Evolutionary conservation across 1,140 invertebrate species (phyloP), one percentile per base, ranked within the genome.

Genomic region (Drosophila punjabiensis): DNA sequence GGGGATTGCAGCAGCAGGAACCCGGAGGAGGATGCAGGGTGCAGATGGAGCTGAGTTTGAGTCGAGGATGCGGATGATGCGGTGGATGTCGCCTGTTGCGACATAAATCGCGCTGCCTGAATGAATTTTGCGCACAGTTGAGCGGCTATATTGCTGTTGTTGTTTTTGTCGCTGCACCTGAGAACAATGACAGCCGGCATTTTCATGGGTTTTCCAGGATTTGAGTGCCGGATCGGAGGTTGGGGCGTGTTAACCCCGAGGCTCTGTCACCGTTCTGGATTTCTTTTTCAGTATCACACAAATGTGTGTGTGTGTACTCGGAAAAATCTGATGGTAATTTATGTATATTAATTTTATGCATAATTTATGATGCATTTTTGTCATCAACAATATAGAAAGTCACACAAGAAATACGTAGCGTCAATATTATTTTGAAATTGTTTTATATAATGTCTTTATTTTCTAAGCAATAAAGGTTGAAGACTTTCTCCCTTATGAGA

Each of bases 41-140:
- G 58, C 16, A 24, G 18, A 43, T 53, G 47, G 24, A 28, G 58
- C 16, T 35, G 33, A 18, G 64, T 37, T 28, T 33, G 41, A 13
- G 16, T 20, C 16, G 37, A 16, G 16, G 33, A 43, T 43, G 76
- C 39, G 64, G 75, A 68, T 71, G 60, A 62, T 82, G 77, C 62
- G 68, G 84, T 73, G 71, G 67, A 79, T 82, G 76, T 82, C 53
- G 83, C 83, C 76, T 87, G 80, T 87, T 87, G 84, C 84, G 71
- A 87, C 76, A 82, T 82, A 87, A 87, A 87, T 86, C 73, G 83
- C 71, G 65, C 56, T 78, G 80, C 56, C 84, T 77, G 80, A 81
- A 83, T 88, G 73, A 83, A 83, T 87, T 88, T 88, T 65, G 80
- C 60, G 80, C 84, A 77, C 73, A 88, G 84, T 88, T 88, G 80